These are phyloP conservation scores for Bagarius yarrelli DNA, from an alignment of 2,113 vertebrate genomes.

Conservation along the genomic window DNA sequence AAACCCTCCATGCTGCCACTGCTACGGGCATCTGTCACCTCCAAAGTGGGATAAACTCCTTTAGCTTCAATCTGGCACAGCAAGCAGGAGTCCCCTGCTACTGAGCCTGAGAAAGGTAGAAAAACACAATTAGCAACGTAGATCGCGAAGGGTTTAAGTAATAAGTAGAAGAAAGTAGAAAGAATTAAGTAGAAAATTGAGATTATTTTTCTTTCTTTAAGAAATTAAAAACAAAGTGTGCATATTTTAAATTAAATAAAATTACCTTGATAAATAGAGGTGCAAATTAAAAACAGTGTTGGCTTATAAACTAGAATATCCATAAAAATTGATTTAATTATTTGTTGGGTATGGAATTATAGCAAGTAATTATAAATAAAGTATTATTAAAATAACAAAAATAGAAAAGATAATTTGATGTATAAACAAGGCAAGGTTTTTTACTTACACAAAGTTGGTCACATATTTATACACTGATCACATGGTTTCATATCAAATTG, in stretches of 20 bases:
- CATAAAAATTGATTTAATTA: too few relatives aligned
- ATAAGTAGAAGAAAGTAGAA: not conserved
- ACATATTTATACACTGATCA: not conserved
- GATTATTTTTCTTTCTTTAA: too few relatives aligned
- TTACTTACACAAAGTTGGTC: not conserved
- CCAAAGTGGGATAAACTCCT: constrained; percentile 77
- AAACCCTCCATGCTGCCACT: constrained; percentile 70
- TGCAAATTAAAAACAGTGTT: not conserved
- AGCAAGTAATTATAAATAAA: not conserved
- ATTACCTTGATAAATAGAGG: not conserved
- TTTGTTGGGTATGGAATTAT: too few relatives aligned
- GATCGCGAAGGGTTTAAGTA: not conserved
- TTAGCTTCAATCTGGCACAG: constrained; percentile 73
- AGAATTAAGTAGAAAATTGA: not conserved
- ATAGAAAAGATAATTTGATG: not conserved
- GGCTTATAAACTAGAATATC: too few relatives aligned
- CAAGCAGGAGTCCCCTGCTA: constrained; percentile 42
- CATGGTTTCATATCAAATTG: not conserved
- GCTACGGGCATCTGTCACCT: constrained; percentile 71
- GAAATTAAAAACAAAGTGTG: not conserved
- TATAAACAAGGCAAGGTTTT: not conserved
- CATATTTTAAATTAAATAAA: not conserved
- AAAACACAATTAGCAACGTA: not conserved
- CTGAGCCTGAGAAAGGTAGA: constrained; percentile 17
- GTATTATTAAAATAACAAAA: not conserved